phyloP scores from a whole-genome alignment of 2,888 invertebrate genomes.

The Eubasilissa splendida region DNA sequence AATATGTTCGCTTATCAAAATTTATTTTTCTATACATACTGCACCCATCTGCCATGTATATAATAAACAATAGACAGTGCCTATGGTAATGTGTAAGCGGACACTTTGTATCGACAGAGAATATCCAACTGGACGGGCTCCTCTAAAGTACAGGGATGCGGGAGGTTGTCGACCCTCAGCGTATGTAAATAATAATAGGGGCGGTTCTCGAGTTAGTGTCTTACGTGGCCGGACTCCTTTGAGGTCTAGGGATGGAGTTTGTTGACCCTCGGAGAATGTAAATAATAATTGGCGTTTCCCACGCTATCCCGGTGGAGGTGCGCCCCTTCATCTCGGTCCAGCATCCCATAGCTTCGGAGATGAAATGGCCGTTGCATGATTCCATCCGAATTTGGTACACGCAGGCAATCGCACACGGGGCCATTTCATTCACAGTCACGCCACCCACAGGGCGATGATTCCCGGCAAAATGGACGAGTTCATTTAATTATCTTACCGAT shows the following conservation, averaged over 20 bases:
- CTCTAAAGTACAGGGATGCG: too few relatives aligned
- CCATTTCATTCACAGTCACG: conserved; percentile 20
- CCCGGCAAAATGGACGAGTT: not conserved
- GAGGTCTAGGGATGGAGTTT: conserved; percentile 13
- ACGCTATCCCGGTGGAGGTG: conserved; percentile 23
- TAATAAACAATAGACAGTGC: too few relatives aligned
- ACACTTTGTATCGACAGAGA: too few relatives aligned
- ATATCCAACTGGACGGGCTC: too few relatives aligned
- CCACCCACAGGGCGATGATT: not conserved
- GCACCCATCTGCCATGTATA: too few relatives aligned
- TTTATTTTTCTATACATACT: too few relatives aligned
- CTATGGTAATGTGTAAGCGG: too few relatives aligned
- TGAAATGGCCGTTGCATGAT: conserved; percentile 23
- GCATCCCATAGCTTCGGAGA: conserved; percentile 3
- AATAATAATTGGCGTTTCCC: conserved; percentile 37
- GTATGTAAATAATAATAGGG: too few relatives aligned
- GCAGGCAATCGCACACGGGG: not conserved
- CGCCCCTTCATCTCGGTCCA: not conserved
- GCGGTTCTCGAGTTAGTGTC: too few relatives aligned
- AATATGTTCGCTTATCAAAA: too few relatives aligned
- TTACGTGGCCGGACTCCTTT: too few relatives aligned
- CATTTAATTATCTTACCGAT: not conserved
- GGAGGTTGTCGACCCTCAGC: too few relatives aligned
- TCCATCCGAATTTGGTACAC: not conserved
- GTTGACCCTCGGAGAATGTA: conserved; percentile 24